These are phyloP conservation scores for Thecophora atra DNA, from an alignment of 2,888 invertebrate species.

Conservation along the genomic window DNA sequence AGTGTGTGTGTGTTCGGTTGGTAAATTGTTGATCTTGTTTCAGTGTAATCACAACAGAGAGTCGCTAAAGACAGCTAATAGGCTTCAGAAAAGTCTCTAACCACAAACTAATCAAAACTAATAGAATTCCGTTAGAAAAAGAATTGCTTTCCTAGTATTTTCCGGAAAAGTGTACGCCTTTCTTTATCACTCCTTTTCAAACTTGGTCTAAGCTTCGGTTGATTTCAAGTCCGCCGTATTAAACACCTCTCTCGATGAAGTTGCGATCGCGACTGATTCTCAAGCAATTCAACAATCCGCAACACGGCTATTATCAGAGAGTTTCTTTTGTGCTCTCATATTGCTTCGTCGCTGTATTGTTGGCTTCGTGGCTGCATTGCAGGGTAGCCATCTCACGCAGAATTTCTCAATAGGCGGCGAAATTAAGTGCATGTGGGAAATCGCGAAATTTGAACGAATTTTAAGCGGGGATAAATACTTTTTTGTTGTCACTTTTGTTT, in stretches of 20 bases:
- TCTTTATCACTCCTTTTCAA: background rate
- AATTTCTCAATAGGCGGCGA: background rate
- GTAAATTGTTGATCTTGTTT: too few species aligned
- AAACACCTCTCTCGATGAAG: conserved; percentile 54
- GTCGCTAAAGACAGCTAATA: too few species aligned
- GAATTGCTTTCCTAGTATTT: background rate
- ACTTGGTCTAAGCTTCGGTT: background rate
- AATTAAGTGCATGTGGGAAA: background rate
- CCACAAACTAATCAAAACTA: background rate
- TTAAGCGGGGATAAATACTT: background rate
- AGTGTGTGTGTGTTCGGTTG: too few species aligned
- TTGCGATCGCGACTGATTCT: conserved; percentile 60
- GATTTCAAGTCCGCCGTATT: background rate
- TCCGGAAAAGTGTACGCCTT: background rate
- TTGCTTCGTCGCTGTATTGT: background rate
- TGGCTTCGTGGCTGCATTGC: background rate
- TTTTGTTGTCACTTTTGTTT: background rate
- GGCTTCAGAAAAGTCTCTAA: too few species aligned
- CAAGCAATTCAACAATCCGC: conserved; percentile 41
- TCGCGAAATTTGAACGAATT: background rate
- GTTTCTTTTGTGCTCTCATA: conserved; percentile 2
- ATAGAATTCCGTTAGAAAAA: background rate
- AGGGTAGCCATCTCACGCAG: background rate
- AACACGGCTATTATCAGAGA: conserved; percentile 36
- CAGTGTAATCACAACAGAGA: too few species aligned